Percentiles rank a stretch among this genome's conserved stretches.
Conservation (phyloP, 2,888 invertebrate species). For the Nesidiocoris tenuis region DNA sequence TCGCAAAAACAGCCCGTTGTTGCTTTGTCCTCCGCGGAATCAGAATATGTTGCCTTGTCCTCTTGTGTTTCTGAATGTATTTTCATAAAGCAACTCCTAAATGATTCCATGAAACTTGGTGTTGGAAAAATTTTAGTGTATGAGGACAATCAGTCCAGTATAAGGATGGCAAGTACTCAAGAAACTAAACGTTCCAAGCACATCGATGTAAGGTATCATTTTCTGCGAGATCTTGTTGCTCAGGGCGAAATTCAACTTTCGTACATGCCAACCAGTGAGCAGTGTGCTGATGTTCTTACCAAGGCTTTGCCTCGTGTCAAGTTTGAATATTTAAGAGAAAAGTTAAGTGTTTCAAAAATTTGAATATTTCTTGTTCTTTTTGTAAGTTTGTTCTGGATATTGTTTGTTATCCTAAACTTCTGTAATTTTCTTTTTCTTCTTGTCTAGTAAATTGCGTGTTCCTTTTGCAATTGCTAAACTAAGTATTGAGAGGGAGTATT, state of each 20-base stretch:
- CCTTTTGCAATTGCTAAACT: too few species aligned
- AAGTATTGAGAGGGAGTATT: too few species aligned
- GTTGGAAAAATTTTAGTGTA: neutral
- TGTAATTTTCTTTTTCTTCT: too few species aligned
- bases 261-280: constrained; percentile 1
- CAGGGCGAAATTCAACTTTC: neutral
- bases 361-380: too few species aligned
- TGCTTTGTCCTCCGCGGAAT: neutral
- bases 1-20: constrained; percentile 1
- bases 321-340: too few species aligned
- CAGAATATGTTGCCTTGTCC: constrained; percentile 17
- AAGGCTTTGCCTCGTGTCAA: constrained; percentile 19
- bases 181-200: constrained; percentile 27
- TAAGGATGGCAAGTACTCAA: neutral
- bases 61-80: neutral
- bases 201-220: constrained; percentile 19
- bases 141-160: constrained; percentile 29
- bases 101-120: neutral
- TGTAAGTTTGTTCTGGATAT: too few species aligned
- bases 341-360: too few species aligned
- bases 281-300: constrained; percentile 1
- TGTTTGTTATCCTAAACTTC: too few species aligned
- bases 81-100: constrained; percentile 8
- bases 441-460: too few species aligned
- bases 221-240: constrained; percentile 10